Base-by-base conservation (phyloP, 2,888 invertebrate species). In the Steinernema carpocapsae region DNA sequence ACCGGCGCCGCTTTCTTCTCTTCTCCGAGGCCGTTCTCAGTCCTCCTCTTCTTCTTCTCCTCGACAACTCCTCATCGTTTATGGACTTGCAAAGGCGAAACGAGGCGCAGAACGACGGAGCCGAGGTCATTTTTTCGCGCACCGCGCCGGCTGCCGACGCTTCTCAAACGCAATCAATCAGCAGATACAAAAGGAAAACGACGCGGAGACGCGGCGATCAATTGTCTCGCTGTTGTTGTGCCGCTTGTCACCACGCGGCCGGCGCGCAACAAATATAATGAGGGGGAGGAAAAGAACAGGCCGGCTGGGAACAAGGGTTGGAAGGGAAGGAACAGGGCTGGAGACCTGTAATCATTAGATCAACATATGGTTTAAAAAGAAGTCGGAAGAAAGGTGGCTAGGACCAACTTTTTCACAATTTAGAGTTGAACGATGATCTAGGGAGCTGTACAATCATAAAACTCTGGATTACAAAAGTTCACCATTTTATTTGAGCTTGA, bases 51-150 rank as follows among this genome's bases (percentile, higher is more conserved):
- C n/a, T n/a, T n/a, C n/a, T n/a, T n/a, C n/a, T n/a, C n/a, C n/a
- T n/a, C n/a, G n/a, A n/a, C n/a, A n/a, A n/a, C n/a, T 10, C 22
- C 56, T 56, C 56, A 56, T 56, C 56, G 56, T 56, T 56, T 56
- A 56, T 56, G 56, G 56, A 56, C 56, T 56, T 14, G 56, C 56
- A 24, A 14, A 22, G 56, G 51, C 6, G 14, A 14, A 43, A 43
- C 7, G 43, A 48, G 10, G 19, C 10, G n/a, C 12, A 56, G 56
- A 56, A 56, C 56, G n/a, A 6, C 51, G 19, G 51, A 10, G 56
- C 6, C 56, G 56, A 56, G 56, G 56, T 56, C 56, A 56, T 56
- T 56, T 56, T 56, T 56, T 56, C 56, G 56, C 56, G 56, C 56
- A 56, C 10, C 43, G 43, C 43, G 12, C 4, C 56, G n/a, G n/a